Conservation (phyloP, 2,888 invertebrate genomes). For the Endotricha flammealis region DNA sequence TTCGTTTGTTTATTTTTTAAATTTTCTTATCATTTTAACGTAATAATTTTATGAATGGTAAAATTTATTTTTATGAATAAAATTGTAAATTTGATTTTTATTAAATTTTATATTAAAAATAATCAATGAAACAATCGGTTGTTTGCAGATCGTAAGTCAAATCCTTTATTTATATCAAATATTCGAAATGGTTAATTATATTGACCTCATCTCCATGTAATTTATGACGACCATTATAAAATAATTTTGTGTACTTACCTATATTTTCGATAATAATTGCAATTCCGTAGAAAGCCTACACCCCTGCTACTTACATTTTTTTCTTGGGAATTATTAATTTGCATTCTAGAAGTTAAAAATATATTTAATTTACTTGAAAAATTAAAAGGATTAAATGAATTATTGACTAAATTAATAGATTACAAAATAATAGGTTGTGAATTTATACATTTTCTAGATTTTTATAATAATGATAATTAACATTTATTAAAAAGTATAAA, state of each 20-base stretch:
- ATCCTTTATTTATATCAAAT: too few species aligned
- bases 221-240: too few species aligned
- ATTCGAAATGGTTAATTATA: too few species aligned
- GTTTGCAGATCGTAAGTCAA: too few species aligned
- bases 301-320: constrained; percentile 31
- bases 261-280: too few species aligned
- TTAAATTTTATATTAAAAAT: background rate
- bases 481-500: constrained; percentile 38
- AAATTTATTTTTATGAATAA: too few species aligned
- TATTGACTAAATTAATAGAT: constrained; percentile 51
- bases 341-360: constrained; percentile 26
- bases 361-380: constrained; percentile 28
- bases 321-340: constrained; percentile 30
- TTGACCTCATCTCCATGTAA: too few species aligned
- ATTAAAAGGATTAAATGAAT: constrained; percentile 30
- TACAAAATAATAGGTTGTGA: constrained; percentile 77
- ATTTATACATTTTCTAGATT: constrained; percentile 77
- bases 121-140: too few species aligned
- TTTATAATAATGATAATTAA: constrained; percentile 59
- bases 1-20: too few species aligned
- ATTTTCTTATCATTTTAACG: too few species aligned
- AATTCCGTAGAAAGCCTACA: constrained; percentile 56
- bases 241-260: too few species aligned
- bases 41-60: too few species aligned
- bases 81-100: constrained; percentile 4